These are phyloP conservation scores for Parthenolecanium corni DNA, from an alignment of 2,888 invertebrate species.

Conservation along the genomic window DNA sequence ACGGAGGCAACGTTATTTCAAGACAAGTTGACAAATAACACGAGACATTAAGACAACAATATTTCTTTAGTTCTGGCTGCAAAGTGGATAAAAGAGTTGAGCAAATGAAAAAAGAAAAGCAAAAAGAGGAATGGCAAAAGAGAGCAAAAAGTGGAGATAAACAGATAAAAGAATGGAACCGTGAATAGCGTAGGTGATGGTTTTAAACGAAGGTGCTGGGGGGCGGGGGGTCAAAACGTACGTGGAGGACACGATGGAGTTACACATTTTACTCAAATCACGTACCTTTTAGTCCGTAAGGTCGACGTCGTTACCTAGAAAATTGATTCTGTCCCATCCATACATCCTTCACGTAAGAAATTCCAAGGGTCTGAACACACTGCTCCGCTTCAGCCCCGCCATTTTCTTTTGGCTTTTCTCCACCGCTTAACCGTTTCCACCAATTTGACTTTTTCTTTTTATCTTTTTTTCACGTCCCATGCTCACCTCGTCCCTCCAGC, in stretches of 20 bases:
- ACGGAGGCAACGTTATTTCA: slow-evolving; percentile 2
- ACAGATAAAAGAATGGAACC: slow-evolving; percentile 24
- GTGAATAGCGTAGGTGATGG: slow-evolving; percentile 23
- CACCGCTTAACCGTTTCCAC: too few relatives aligned
- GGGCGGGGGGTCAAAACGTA: slow-evolving; percentile 12
- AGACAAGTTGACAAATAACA: slow-evolving; percentile 24
- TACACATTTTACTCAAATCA: slow-evolving; percentile 24
- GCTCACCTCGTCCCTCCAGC: not conserved
- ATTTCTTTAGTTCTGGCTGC: slow-evolving; percentile 8
- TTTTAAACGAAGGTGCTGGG: slow-evolving; percentile 3
- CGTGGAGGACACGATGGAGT: not conserved
- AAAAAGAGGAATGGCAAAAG: not conserved
- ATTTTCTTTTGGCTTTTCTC: not conserved
- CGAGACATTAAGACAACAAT: slow-evolving; percentile 23
- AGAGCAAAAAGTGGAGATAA: not conserved
- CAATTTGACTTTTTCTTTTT: not conserved
- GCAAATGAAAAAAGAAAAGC: slow-evolving; percentile 1
- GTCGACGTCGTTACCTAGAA: slow-evolving; percentile 24
- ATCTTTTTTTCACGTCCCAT: not conserved
- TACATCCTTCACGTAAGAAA: not conserved
- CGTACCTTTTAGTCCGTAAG: slow-evolving; percentile 22
- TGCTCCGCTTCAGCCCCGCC: not conserved
- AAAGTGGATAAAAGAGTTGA: slow-evolving; percentile 21
- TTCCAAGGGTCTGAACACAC: slow-evolving; percentile 5
- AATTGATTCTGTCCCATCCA: slow-evolving; percentile 23